Conservation (phyloP, 2,113 vertebrate species). For the Engraulis encrasicolus region DNA sequence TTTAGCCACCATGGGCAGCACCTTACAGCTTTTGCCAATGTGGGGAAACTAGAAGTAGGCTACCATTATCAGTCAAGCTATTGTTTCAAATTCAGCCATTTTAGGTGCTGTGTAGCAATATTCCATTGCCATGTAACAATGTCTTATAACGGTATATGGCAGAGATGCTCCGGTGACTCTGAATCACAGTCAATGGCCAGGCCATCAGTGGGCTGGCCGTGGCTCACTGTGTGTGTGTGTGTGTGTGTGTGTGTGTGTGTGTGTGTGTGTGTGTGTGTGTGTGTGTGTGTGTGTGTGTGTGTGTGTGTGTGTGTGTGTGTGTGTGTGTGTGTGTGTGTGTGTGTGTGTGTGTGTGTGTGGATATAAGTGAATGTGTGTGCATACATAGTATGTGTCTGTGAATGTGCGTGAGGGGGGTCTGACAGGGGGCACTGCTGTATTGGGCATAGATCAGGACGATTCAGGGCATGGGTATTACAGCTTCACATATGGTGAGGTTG, state of each 20-base stretch:
- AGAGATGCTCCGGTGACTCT: not conserved
- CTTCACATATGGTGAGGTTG: no score
- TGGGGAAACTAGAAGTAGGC: not conserved
- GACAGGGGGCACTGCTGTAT: no score
- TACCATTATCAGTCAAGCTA: not conserved
- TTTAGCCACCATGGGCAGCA: not conserved
- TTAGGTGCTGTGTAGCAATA: not conserved
- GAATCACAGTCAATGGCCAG: not conserved
- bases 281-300: conserved; percentile 16
- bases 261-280: not conserved
- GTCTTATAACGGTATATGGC: not conserved
- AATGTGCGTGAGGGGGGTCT: not conserved
- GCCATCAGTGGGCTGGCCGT: not conserved
- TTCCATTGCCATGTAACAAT: not conserved
- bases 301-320: conserved; percentile 25
- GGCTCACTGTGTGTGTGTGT: not conserved
- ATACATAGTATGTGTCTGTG: not conserved
- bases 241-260: not conserved
- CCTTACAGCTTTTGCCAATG: not conserved
- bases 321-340: not conserved
- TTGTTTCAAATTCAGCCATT: not conserved
- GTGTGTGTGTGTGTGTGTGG: not conserved
- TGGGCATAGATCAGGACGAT: no score
- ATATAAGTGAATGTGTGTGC: no score
- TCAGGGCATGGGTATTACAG: no score